Percentiles rank a stretch among this genome's conserved stretches.
phyloP scores from a whole-genome alignment of 2,888 invertebrate species.

The Dolomedes plantarius region DNA sequence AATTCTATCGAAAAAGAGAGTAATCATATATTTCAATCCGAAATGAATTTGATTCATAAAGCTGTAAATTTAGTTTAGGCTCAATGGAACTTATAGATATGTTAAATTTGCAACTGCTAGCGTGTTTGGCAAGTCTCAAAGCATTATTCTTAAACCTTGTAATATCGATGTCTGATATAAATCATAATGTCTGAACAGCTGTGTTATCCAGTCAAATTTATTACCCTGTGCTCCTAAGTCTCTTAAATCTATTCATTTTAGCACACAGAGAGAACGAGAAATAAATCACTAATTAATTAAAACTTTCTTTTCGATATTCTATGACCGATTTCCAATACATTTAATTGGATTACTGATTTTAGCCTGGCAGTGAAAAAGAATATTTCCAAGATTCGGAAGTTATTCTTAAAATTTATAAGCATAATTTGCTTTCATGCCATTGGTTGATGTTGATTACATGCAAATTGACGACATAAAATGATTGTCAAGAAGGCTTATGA shows the following conservation, averaged over 20 bases:
- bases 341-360: conserved; percentile 60
- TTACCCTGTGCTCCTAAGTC: conserved; percentile 26
- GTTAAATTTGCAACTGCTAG: conserved; percentile 12
- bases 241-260: conserved; percentile 35
- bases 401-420: too few species aligned
- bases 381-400: too few species aligned
- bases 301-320: conserved; percentile 46
- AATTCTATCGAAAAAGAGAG: too few species aligned
- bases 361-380: background rate
- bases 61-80: too few species aligned
- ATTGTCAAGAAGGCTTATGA: too few species aligned
- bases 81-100: conserved; percentile 40
- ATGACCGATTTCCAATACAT: conserved; percentile 55
- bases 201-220: conserved; percentile 43
- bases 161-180: conserved; percentile 24
- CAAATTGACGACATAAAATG: too few species aligned
- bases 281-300: conserved; percentile 65
- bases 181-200: conserved; percentile 38
- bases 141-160: too few species aligned
- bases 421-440: too few species aligned
- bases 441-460: too few species aligned
- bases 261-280: too few species aligned
- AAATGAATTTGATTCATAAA: too few species aligned
- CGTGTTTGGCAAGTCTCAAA: background rate
- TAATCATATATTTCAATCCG: too few species aligned